Evolutionary conservation across 2,797 vertebrate species (phyloP), one percentile per base, ranked within the genome.

Genomic region (Poeciliopsis infans): DNA sequence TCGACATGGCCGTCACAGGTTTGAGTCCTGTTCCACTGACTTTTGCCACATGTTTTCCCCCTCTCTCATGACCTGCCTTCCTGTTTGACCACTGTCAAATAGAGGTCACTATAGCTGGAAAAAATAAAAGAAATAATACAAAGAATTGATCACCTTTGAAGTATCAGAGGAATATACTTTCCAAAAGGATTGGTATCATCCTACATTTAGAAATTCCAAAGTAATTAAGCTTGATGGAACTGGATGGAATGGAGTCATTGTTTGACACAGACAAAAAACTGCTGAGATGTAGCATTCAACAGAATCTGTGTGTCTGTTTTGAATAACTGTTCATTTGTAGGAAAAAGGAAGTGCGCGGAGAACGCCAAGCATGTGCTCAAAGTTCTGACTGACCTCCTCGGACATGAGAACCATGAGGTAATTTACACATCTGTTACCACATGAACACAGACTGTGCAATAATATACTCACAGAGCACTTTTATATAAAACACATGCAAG

Each of bases 341-440:
- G 98, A 84, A 99, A 97, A 94, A 96, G 94, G 90, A 96, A 95
- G 92, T 99, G 98, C 88, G 96, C 96, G 64, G 96, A 96, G 86
- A 96, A 95, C 0, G 94, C 96, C n/a, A 96, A 97, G 33, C 95
- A 95, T 10, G 95, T 97, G 51, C 96, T 99, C 36, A 98, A 95
- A 91, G 97, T 99, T 78, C 95, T 99, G 36, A 97, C 97, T 0
- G 96, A 98, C 91, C 97, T 99, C 75, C 96, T 99, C 15, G 97
- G 97, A 91, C 97, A 99, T 0, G 97, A 99, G 83, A 98, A 98
- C 90, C 96, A 96, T 0, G 96, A 99, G 98, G 98, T 99, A 95
- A 87, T 41, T 10, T 16, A 83, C 69, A 76, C 72, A 80, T 78
- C 71, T 10, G 1, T 68, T 77, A 77, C 33, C 82, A 78, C 61